Percentiles rank a stretch among this genome's conserved stretches.
These are phyloP conservation scores for Colinus virginianus DNA, from an alignment of 2,113 vertebrate species.

Conservation along the genomic window DNA sequence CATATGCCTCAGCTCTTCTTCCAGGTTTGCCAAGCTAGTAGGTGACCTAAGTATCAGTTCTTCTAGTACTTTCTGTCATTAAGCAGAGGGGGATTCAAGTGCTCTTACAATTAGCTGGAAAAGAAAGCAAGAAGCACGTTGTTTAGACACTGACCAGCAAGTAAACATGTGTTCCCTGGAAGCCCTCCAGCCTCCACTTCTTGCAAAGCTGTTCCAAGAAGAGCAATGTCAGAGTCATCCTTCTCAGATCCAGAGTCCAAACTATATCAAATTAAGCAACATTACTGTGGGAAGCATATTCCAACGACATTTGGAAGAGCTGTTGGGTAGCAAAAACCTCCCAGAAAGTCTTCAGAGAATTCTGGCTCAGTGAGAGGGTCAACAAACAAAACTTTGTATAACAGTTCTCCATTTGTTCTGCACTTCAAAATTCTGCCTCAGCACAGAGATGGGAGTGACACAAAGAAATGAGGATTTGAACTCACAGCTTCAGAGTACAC, in stretches of 20 bases:
- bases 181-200: not conserved
- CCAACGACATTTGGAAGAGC: constrained; percentile 47
- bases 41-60: not conserved
- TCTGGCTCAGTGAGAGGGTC: not conserved
- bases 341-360: constrained; percentile 29
- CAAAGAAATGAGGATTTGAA: constrained; percentile 75
- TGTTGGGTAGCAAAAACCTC: constrained; percentile 48
- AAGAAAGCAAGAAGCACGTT: not conserved
- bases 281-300: constrained; percentile 14
- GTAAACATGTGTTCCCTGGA: not conserved
- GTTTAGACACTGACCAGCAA: not conserved
- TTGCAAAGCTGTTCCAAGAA: constrained; percentile 1
- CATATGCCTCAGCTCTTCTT: not conserved
- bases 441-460: constrained; percentile 28
- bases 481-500: constrained; percentile 60
- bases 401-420: constrained; percentile 33
- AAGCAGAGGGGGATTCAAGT: constrained; percentile 1
- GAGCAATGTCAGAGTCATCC: not conserved
- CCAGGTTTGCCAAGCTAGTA: not conserved
- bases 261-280: not conserved
- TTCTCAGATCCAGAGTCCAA: constrained; percentile 1
- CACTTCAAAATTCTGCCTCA: constrained; percentile 49
- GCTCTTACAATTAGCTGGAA: not conserved
- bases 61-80: not conserved
- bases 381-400: constrained; percentile 10